These are phyloP conservation scores for Microcebus lehilahytsara DNA, from an alignment of 2,113 vertebrate species.

Conservation along the genomic window DNA sequence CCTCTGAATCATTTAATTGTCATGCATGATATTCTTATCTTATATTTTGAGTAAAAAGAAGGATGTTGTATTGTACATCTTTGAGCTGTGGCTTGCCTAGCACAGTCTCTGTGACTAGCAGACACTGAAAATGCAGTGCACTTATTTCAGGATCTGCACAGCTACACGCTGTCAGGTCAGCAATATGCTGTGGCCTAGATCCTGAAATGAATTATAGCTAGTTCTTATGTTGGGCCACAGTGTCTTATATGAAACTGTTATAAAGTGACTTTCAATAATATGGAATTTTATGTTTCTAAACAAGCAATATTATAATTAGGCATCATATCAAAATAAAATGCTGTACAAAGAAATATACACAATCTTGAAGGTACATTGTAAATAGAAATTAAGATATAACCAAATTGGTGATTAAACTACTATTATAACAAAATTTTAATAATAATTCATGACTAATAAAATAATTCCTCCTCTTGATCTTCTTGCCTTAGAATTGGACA, in stretches of 20 bases:
- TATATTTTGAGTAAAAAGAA: not conserved
- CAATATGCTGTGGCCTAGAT: not conserved
- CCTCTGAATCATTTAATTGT: not conserved
- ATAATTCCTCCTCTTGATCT: not conserved
- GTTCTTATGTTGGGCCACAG: not conserved
- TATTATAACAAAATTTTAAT: not conserved
- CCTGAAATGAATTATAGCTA: not conserved
- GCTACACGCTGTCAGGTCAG: not conserved
- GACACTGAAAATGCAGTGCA: not conserved
- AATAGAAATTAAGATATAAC: not conserved
- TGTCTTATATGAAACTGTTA: not conserved
- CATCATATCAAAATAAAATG: not conserved
- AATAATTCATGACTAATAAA: not conserved
- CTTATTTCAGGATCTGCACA: not conserved
- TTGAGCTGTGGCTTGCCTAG: not conserved
- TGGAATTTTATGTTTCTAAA: not conserved
- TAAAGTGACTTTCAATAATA: not conserved
- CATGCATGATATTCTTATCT: not conserved
- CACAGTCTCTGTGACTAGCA: not conserved
- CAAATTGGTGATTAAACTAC: not conserved
- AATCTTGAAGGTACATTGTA: not conserved
- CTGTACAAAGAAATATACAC: not conserved
- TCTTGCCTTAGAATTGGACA: not conserved
- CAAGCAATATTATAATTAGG: not conserved
- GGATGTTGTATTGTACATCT: not conserved